phyloP scores from a whole-genome alignment of 1,140 invertebrate genomes.

The Drosophila lacteicornis region DNA sequence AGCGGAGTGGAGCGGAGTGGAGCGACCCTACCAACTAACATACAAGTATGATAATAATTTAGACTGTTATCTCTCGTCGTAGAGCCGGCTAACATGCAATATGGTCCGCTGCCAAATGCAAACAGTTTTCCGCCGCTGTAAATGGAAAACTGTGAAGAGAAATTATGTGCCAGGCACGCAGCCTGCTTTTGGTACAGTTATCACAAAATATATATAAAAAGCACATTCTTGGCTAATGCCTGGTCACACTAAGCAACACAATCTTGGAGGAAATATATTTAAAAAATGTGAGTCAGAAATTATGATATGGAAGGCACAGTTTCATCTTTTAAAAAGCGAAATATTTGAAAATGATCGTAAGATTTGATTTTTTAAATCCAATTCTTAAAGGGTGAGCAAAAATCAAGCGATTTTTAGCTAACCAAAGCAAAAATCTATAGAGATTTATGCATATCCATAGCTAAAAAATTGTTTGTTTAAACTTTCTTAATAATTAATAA shows the following conservation, averaged over 20 bases:
- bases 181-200: slow-evolving; percentile 68
- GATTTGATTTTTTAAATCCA: too few relatives aligned
- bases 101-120: slow-evolving; percentile 54
- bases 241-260: slow-evolving; percentile 24
- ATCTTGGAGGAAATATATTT: too few relatives aligned
- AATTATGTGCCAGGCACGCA: slow-evolving; percentile 76
- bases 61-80: slow-evolving; percentile 69
- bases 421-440: too few relatives aligned
- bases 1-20: background rate
- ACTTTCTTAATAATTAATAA: too few relatives aligned
- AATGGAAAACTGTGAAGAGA: slow-evolving; percentile 67
- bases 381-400: too few relatives aligned
- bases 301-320: rapidly evolving
- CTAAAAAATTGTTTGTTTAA: too few relatives aligned
- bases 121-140: slow-evolving; percentile 62
- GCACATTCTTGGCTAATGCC: slow-evolving; percentile 47
- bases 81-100: slow-evolving; percentile 65
- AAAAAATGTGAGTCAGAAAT: too few relatives aligned
- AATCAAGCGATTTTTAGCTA: too few relatives aligned
- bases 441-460: too few relatives aligned
- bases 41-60: slow-evolving; percentile 76
- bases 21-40: slow-evolving; percentile 24
- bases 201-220: slow-evolving; percentile 49
- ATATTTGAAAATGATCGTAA: too few relatives aligned
- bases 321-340: too few relatives aligned